A percentile compares a stretch with the other conserved stretches of the same genome.
These are phyloP conservation scores for Sula dactylatra DNA, from an alignment of 2,113 vertebrate species.

Conservation along the genomic window DNA sequence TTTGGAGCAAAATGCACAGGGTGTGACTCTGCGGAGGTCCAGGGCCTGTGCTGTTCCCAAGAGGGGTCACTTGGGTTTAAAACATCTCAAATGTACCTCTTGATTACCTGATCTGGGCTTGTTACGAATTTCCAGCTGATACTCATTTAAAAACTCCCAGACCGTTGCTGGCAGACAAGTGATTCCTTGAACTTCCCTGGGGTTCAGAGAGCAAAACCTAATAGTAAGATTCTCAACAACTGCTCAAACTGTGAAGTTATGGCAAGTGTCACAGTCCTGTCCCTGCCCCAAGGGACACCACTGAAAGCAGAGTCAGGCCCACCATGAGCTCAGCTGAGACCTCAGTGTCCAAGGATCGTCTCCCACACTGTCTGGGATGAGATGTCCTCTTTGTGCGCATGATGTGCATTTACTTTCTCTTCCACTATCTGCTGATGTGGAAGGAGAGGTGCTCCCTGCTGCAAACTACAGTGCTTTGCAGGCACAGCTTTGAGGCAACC, in stretches of 20 bases:
- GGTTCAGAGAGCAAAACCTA: not conserved
- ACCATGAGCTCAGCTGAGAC: not conserved
- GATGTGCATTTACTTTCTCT: not conserved
- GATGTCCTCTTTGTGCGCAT: not conserved
- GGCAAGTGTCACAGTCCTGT: not conserved
- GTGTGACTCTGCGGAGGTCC: accelerated
- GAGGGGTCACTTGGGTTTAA: not conserved
- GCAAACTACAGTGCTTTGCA: not conserved
- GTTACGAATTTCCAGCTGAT: not conserved
- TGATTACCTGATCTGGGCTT: not conserved
- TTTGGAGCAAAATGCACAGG: not conserved
- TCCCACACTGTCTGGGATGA: not conserved
- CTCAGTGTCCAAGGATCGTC: not conserved
- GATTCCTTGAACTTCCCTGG: not conserved
- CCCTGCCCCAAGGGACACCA: not conserved
- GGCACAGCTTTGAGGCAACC: not conserved
- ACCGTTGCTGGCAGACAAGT: not conserved
- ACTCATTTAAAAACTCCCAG: not conserved
- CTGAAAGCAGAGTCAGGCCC: not conserved
- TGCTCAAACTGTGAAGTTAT: not conserved
- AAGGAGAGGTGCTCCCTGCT: not conserved
- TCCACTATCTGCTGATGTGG: not conserved
- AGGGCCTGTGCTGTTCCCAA: not conserved
- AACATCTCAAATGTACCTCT: not conserved
- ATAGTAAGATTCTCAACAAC: not conserved